phyloP scores from a whole-genome alignment of 2,797 vertebrate species.

The Tapirus indicus region DNA sequence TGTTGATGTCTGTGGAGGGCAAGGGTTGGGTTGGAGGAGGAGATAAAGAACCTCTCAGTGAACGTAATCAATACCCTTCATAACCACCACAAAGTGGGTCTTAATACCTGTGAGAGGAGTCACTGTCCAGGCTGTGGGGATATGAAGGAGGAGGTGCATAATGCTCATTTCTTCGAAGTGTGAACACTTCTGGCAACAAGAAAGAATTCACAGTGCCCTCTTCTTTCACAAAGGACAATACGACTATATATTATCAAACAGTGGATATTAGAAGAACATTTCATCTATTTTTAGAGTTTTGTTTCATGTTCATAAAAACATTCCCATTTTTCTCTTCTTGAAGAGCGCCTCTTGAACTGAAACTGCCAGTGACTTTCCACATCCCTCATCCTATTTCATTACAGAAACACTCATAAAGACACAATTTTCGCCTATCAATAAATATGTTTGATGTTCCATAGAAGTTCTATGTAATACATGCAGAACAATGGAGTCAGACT shows the following conservation, averaged over 20 bases:
- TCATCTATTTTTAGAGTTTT: slow-evolving; percentile 75
- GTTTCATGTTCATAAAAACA: slow-evolving; percentile 75
- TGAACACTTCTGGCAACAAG: background rate
- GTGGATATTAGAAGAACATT: slow-evolving; percentile 5
- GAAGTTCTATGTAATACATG: slow-evolving; percentile 65
- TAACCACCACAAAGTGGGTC: background rate
- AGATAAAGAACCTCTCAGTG: background rate
- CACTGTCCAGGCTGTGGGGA: background rate
- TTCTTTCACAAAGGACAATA: slow-evolving; percentile 50
- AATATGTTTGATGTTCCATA: slow-evolving; percentile 73
- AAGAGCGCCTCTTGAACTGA: slow-evolving; percentile 41
- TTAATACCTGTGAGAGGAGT: background rate
- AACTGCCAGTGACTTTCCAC: slow-evolving; percentile 47
- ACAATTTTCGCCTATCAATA: slow-evolving; percentile 73
- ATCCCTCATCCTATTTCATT: slow-evolving; percentile 70
- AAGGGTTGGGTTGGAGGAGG: background rate
- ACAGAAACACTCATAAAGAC: slow-evolving; percentile 72
- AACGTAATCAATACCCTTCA: background rate
- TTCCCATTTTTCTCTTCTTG: slow-evolving; percentile 65
- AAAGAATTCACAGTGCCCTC: slow-evolving; percentile 11
- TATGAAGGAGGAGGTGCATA: fast-evolving
- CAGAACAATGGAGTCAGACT: slow-evolving; percentile 69
- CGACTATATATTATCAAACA: slow-evolving; percentile 29
- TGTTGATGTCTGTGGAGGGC: background rate
- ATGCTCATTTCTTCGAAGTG: background rate